phyloP scores from a whole-genome alignment of 2,797 vertebrate species.

The Gambusia yucatana region DNA sequence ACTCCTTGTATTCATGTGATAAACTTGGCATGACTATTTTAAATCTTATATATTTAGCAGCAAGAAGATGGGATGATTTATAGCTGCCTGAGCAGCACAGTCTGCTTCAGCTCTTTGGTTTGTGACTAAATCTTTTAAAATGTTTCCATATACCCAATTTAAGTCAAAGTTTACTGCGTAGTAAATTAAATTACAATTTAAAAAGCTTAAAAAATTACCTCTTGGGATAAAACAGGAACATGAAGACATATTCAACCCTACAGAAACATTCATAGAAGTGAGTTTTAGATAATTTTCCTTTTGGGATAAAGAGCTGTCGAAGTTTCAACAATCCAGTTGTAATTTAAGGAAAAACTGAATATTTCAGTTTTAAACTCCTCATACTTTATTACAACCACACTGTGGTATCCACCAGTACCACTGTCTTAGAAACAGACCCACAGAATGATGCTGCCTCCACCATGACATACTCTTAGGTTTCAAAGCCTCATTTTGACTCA shows the following conservation, averaged over 20 bases:
- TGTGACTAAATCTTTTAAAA: background rate
- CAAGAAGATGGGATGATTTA: background rate
- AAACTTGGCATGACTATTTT: background rate
- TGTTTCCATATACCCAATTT: background rate
- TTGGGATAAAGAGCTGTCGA: background rate
- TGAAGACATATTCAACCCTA: background rate
- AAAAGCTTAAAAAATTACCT: background rate
- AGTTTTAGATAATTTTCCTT: background rate
- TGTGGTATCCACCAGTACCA: background rate
- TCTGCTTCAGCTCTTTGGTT: background rate
- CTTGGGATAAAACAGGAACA: background rate
- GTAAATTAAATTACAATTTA: background rate
- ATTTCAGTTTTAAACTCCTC: background rate
- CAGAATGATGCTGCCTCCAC: background rate
- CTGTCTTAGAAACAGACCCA: background rate
- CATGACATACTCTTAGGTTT: background rate
- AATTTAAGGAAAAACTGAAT: background rate
- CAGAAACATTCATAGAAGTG: background rate
- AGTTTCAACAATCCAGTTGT: no score
- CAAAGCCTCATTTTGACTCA: no score
- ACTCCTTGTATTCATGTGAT: slow-evolving; percentile 1
- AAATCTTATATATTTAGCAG: background rate
- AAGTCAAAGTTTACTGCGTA: background rate
- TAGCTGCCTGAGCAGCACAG: background rate
- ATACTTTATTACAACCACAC: background rate